Evolutionary conservation across 2,888 invertebrate species (phyloP).

Genomic region (Nipponacmea schrenckii): DNA sequence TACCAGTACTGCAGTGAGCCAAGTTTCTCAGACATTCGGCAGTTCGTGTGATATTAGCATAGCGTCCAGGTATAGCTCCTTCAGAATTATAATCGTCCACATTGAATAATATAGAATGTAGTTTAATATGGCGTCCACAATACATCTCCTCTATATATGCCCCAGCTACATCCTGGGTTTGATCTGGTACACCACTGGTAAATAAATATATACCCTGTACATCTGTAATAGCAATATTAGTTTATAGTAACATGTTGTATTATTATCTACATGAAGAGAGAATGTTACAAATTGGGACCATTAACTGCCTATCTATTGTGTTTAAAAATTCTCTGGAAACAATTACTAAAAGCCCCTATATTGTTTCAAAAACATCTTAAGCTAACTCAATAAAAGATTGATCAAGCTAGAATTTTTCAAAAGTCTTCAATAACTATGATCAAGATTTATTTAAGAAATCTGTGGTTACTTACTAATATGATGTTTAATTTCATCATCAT

Average conservation of each 20-base stretch:
- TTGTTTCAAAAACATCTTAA: too few relatives aligned
- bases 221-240: constrained; percentile 36
- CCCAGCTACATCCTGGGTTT: constrained; percentile 56
- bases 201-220: constrained; percentile 67
- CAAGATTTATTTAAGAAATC: too few relatives aligned
- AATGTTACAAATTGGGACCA: too few relatives aligned
- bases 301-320: too few relatives aligned
- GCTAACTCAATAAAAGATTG: too few relatives aligned
- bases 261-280: too few relatives aligned
- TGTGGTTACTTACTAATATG: constrained; percentile 51
- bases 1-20: constrained; percentile 65
- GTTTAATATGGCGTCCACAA: constrained; percentile 50
- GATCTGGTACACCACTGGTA: constrained; percentile 68
- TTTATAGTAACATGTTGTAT: too few relatives aligned
- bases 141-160: constrained; percentile 63
- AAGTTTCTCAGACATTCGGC: constrained; percentile 65
- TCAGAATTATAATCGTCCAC: constrained; percentile 67
- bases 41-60: constrained; percentile 67
- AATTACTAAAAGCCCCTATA: too few relatives aligned
- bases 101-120: constrained; percentile 67
- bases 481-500: constrained; percentile 66
- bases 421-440: too few relatives aligned
- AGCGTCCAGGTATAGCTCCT: constrained; percentile 67
- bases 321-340: too few relatives aligned
- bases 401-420: too few relatives aligned